Conservation (phyloP, 2,888 invertebrate species). For the Synergus laeviventris region DNA sequence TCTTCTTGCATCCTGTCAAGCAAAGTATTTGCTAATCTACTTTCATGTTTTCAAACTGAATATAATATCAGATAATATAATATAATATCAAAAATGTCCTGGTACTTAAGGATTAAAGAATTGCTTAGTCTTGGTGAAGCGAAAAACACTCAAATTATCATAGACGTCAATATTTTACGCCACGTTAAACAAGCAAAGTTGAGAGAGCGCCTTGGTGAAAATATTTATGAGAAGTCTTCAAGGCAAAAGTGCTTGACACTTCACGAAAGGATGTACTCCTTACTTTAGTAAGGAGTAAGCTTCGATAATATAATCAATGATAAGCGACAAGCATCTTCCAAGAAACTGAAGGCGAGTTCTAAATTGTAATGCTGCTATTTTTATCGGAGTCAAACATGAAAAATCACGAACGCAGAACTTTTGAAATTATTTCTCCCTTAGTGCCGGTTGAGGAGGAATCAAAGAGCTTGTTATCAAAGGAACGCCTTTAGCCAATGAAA, state of each 20-base stretch:
- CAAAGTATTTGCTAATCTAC: no score
- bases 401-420: conserved; percentile 7
- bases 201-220: not conserved
- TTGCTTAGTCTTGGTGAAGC: not conserved
- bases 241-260: not conserved
- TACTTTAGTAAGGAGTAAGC: not conserved
- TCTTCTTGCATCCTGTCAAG: no score
- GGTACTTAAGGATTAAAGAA: not conserved
- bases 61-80: no score
- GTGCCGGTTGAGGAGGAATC: not conserved
- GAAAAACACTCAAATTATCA: not conserved
- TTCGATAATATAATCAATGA: not conserved
- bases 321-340: not conserved
- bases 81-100: no score
- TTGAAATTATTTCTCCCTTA: not conserved
- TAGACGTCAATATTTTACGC: not conserved
- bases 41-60: no score
- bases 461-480: not conserved
- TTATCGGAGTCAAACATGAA: not conserved
- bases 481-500: not conserved
- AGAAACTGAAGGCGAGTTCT: not conserved
- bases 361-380: not conserved
- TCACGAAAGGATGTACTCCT: not conserved
- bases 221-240: conserved; percentile 10
- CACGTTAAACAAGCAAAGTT: not conserved